phyloP scores from a whole-genome alignment of 2,113 vertebrate species.

The Lagenorhynchus albirostris region DNA sequence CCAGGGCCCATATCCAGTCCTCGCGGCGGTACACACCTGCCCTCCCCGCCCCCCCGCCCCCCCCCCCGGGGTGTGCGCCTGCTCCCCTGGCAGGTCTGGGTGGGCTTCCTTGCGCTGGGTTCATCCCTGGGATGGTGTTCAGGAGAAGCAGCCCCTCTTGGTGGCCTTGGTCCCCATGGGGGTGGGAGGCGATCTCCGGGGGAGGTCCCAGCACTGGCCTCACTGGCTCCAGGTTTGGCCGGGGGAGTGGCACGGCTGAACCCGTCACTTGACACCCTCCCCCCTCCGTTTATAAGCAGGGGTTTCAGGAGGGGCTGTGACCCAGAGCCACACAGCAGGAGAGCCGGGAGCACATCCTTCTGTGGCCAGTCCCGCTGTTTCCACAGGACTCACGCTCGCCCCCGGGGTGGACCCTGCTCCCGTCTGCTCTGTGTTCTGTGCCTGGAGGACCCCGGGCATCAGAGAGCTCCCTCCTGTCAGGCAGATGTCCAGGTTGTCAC shows the following conservation, averaged over 20 bases:
- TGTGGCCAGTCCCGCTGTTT: not conserved
- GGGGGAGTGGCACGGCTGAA: not conserved
- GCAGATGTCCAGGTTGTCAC: not conserved
- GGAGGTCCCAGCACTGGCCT: fast-evolving
- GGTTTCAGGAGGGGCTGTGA: not conserved
- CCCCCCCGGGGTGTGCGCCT: fast-evolving
- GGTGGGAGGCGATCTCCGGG: not conserved
- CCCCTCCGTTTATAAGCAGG: not conserved
- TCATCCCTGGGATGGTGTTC: fast-evolving
- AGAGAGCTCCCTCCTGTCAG: not conserved
- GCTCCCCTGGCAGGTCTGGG: no score
- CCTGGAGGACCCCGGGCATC: not conserved
- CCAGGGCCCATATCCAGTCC: not conserved
- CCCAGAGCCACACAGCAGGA: not conserved
- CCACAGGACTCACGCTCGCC: not conserved
- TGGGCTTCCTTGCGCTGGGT: not conserved
- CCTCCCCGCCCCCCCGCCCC: not conserved
- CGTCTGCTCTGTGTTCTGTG: not conserved
- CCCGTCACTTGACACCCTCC: no score
- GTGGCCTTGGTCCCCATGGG: not conserved
- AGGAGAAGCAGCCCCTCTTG: not conserved
- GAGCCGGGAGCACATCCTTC: not conserved
- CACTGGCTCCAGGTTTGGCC: not conserved
- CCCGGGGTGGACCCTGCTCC: not conserved
- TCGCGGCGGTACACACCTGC: no score